Conservation (phyloP, 1,140 invertebrate species). For the Saxidomus purpurata region DNA sequence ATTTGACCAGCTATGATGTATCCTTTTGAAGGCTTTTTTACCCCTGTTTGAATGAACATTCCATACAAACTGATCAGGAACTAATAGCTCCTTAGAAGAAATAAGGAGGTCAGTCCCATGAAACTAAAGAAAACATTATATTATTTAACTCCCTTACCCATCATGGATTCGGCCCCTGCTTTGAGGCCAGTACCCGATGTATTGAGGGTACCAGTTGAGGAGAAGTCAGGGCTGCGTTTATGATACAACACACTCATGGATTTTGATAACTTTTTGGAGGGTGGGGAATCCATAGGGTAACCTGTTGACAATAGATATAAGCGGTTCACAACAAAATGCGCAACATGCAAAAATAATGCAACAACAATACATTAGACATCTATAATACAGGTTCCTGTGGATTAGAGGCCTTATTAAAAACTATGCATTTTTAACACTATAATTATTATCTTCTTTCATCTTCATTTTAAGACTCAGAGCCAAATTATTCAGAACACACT, state of each 20-base stretch:
- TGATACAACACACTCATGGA: conserved; percentile 83
- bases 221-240: conserved; percentile 80
- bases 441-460: no score
- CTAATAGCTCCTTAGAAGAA: no score
- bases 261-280: conserved; percentile 81
- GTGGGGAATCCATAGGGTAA: conserved; percentile 75
- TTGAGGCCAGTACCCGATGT: conserved; percentile 55
- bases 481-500: no score
- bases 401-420: no score
- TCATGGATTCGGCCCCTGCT: conserved; percentile 77
- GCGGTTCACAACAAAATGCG: conserved; percentile 42
- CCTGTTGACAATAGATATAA: conserved; percentile 57
- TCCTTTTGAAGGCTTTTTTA: no score
- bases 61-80: no score
- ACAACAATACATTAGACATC: conserved; percentile 26
- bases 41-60: no score
- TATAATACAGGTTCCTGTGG: conserved; percentile 24
- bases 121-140: conserved; percentile 5
- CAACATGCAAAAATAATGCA: conserved; percentile 55
- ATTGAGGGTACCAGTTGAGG: conserved; percentile 76
- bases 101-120: neutral
- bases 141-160: conserved; percentile 77
- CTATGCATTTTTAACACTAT: no score
- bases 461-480: no score
- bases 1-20: no score